Evolutionary conservation across 2,113 vertebrate species (phyloP).

Genomic region (Syrrhaptes paradoxus): DNA sequence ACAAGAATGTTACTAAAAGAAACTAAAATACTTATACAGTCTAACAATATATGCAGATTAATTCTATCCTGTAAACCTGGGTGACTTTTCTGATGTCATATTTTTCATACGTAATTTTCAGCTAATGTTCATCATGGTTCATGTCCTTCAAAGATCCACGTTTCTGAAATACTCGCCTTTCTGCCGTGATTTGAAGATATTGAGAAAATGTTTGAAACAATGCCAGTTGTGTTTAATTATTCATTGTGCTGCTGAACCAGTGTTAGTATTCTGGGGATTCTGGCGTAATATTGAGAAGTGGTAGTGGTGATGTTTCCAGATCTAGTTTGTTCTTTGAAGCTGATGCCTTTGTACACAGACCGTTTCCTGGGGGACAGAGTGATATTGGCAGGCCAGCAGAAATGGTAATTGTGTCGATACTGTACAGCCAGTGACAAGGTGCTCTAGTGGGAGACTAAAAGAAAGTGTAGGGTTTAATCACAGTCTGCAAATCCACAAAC

Average conservation of each 20-base stretch:
- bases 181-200: not conserved
- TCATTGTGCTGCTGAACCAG: constrained; percentile 31
- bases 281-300: constrained; percentile 37
- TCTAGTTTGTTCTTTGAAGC: constrained; percentile 65
- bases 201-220: constrained; percentile 42
- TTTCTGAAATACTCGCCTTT: constrained; percentile 27
- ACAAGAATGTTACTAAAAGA: constrained; percentile 14
- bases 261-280: constrained; percentile 62
- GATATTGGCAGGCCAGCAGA: constrained; percentile 50
- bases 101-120: constrained; percentile 16
- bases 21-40: not conserved
- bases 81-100: not conserved
- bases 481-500: constrained; percentile 40
- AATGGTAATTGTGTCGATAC: constrained; percentile 57
- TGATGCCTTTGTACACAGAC: constrained; percentile 36
- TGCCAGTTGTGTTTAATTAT: constrained; percentile 59
- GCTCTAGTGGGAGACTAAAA: constrained; percentile 40
- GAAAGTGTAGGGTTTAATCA: constrained; percentile 66
- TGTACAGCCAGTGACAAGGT: not conserved
- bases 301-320: constrained; percentile 46
- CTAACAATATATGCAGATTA: constrained; percentile 21
- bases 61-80: not conserved
- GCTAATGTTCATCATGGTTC: not conserved
- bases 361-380: constrained; percentile 43
- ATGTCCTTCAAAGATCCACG: constrained; percentile 1